Base-by-base conservation (phyloP, 2,888 invertebrate genomes). In the Philereme transversata region DNA sequence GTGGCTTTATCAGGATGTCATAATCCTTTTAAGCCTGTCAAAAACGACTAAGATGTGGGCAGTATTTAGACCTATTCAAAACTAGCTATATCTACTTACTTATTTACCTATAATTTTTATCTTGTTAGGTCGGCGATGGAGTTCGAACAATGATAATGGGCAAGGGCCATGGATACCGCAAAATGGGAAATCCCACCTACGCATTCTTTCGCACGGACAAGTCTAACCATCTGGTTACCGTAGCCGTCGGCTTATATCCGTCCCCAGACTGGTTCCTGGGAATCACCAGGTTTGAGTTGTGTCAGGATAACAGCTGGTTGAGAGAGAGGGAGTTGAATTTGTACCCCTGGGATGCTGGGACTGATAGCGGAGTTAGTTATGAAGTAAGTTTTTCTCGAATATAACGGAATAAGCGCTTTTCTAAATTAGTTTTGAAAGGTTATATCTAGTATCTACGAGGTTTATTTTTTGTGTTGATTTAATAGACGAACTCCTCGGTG, bases 261-360 rank as follows among this genome's bases (percentile, higher is more conserved):
- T 90, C 99, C 4, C 99, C 99, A 0, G 99, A 99, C 86, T 99
- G 99, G 99, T 97, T 99, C 57, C 96, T 99, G 4, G 99, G 99
- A 2, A 95, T 99, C 0, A 97, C 95, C 47, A 96, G 97, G 1
- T 91, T 98, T 55, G 97, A 99, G 81, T 91, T 99, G 4, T 99
- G 99, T 74, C 93, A 96, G 55, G 86, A 92, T 81, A 98, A 99
- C 77, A 95, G 96, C 0, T 99, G 99, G 99, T 93, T 96, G 7
- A 95, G 95, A 59, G 95, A 96, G 64, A 90, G 96, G 70, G 95
- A 95, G 53, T 93, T 99, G 36, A 97, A 98, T 85, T 92, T 99
- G 11, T 97, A 95, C 81, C 99, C 99, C 0, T 98, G 97, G 94
- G 99, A 99, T 87, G 98, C 98, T 44, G 99, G 99, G 0, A 99